These are phyloP conservation scores for Batillaria attramentaria DNA, from an alignment of 1,140 invertebrate genomes.

Conservation along the genomic window DNA sequence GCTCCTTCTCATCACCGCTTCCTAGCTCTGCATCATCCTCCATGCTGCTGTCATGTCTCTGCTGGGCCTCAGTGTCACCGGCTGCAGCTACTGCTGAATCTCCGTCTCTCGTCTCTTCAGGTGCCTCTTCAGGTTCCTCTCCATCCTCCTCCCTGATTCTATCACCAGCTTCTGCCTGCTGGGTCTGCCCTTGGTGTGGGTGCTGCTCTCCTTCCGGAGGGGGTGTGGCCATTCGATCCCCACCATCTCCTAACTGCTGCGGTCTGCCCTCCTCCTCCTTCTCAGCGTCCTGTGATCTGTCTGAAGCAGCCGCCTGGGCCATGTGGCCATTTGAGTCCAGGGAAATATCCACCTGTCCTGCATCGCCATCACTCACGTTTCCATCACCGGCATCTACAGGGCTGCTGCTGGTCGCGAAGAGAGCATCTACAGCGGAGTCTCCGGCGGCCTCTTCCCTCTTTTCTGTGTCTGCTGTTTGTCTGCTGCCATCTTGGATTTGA, in stretches of 20 bases:
- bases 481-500: not conserved
- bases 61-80: not conserved
- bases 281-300: not conserved
- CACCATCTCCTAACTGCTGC: no score
- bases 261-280: not conserved
- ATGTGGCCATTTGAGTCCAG: no score
- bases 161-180: not conserved
- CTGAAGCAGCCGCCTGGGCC: not conserved
- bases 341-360: no score
- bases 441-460: not conserved
- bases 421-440: constrained; percentile 7
- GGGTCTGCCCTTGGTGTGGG: no score
- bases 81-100: no score
- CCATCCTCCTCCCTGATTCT: not conserved
- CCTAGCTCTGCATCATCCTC: not conserved
- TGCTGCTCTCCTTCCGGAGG: no score
- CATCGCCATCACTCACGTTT: no score
- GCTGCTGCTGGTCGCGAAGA: not conserved
- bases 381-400: constrained; percentile 4
- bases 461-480: not conserved
- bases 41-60: not conserved
- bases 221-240: no score
- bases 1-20: not conserved
- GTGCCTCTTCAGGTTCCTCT: not conserved
- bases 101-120: not conserved